A percentile compares a stretch with the other conserved stretches of the same genome.
These are phyloP conservation scores for Yponomeuta evonymella DNA, from an alignment of 2,888 invertebrate species.

Conservation along the genomic window DNA sequence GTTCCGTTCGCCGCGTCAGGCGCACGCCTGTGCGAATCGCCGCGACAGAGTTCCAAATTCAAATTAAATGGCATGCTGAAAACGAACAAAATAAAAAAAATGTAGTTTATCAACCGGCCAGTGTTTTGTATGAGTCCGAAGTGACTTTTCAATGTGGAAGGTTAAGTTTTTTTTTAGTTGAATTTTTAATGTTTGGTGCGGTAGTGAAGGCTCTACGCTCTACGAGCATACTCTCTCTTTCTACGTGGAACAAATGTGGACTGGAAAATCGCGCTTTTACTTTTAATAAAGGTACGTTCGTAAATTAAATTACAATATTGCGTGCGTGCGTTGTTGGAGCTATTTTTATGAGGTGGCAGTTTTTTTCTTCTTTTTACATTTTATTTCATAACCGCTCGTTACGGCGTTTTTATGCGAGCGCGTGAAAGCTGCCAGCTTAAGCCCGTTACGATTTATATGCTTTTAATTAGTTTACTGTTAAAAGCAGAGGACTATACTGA, in stretches of 20 bases:
- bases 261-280: conserved; percentile 21
- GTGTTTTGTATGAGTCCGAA: conserved; percentile 21
- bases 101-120: conserved; percentile 16
- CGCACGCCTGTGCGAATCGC: conserved; percentile 44
- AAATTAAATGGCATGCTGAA: conserved; percentile 39
- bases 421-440: background rate
- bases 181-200: conserved; percentile 40
- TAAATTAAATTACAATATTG: conserved; percentile 59
- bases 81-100: background rate
- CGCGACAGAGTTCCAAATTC: conserved; percentile 30
- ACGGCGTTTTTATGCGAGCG: background rate
- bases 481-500: too few species aligned
- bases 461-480: too few species aligned
- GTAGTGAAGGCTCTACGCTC: conserved; percentile 17
- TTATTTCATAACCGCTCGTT: background rate
- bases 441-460: too few species aligned
- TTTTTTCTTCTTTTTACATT: conserved; percentile 6
- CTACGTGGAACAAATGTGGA: conserved; percentile 10
- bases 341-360: background rate
- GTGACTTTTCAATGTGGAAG: conserved; percentile 28
- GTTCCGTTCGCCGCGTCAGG: conserved; percentile 31
- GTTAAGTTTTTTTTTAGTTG: conserved; percentile 19
- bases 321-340: conserved; percentile 37
- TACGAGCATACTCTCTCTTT: background rate
- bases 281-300: conserved; percentile 45